phyloP scores from a whole-genome alignment of 1,140 invertebrate genomes.

The Diorhabda elongata region DNA sequence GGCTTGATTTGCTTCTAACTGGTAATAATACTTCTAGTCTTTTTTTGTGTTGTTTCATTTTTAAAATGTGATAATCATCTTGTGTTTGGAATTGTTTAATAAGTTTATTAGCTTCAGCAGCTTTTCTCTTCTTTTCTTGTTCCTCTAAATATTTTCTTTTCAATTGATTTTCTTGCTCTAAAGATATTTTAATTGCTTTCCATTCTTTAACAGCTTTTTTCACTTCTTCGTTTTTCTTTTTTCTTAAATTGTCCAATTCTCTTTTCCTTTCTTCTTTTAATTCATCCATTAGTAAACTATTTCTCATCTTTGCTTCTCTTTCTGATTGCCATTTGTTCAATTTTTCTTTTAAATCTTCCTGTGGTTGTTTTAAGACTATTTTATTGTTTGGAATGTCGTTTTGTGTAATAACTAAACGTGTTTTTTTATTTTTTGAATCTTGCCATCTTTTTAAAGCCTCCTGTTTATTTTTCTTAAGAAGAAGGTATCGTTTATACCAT shows the following conservation, averaged over 20 bases:
- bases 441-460: constrained; percentile 50
- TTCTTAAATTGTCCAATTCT: constrained; percentile 19
- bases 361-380: not conserved
- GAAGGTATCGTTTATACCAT: constrained; percentile 50
- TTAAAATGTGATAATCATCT: constrained; percentile 36
- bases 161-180: constrained; percentile 22
- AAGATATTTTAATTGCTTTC: constrained; percentile 26
- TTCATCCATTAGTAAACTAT: not conserved
- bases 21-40: constrained; percentile 15
- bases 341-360: constrained; percentile 17
- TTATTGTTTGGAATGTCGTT: not conserved
- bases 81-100: constrained; percentile 41
- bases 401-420: not conserved
- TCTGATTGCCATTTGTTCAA: constrained; percentile 25
- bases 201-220: constrained; percentile 26
- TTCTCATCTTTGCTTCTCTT: constrained; percentile 11
- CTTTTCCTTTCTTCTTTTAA: constrained; percentile 16
- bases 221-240: constrained; percentile 17
- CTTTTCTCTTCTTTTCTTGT: constrained; percentile 22
- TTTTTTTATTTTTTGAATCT: constrained; percentile 40
- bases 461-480: constrained; percentile 47
- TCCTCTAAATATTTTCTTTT: constrained; percentile 16
- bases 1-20: constrained; percentile 27
- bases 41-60: constrained; percentile 28
- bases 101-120: constrained; percentile 36